Evolutionary conservation across 2,888 invertebrate genomes (phyloP), one percentile per base, ranked within the genome.

Genomic region (Cerceris rybyensis): DNA sequence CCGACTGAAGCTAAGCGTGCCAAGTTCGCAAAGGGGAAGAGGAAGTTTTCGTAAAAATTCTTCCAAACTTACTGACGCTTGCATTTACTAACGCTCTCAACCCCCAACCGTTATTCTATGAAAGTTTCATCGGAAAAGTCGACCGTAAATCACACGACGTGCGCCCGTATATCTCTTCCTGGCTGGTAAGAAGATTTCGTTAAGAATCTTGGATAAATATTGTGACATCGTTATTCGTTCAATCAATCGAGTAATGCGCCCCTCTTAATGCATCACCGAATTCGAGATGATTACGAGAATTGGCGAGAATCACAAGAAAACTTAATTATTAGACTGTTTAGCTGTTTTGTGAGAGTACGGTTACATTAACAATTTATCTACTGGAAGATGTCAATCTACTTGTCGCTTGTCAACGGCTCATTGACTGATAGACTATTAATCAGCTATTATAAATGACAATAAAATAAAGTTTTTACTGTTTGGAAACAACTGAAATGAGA

Each of bases 41-140:
- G 46, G 52, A 64, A 75, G 72, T 71, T 81, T 78, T 60, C n/a
- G 14, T 39, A 54, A 68, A 75, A 74, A 81, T 83, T 78, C 85
- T 83, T 66, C 43, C 49, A 11, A 73, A 85, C 73, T 83, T 81
- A 71, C 59, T 39, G 43, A 61, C 42, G 70, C 65, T 52, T 54
- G 66, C 60, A 74, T 70, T 67, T 63, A 73, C 83, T 78, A 83
- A 79, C 74, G 63, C 52, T 59, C 67, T 42, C 65, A 60, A 65
- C 28, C 50, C 28, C 50, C 64, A n/a, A 49, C 42, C 68, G 64
- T 82, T 76, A 73, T 65, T 70, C 58, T 49, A 63, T 58, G 59
- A 69, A 71, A 78, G 66, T 75, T 78, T 78, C 71, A 72, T 75
- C 46, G 75, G 16, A 55, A 76, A 54, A 64, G 59, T 8, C 9